Base-by-base conservation (phyloP, 30 jellyfish, hydroid and myxozoan species). In the Clytia hemisphaerica region DNA sequence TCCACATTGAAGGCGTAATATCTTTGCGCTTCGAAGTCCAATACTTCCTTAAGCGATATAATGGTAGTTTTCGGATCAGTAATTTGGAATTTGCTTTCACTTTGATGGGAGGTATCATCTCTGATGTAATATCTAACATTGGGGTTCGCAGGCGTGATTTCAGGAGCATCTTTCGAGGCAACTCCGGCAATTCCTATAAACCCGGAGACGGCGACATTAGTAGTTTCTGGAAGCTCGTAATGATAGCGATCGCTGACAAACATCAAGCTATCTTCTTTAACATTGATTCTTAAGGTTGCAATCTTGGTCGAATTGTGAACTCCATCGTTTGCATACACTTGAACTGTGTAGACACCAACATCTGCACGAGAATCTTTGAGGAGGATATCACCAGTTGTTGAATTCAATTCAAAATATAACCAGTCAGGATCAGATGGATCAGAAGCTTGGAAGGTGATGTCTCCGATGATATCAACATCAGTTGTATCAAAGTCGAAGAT, bases 321-420 rank as follows among this genome's bases (percentile, higher is more conserved):
- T 9, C 30, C 44, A 69, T 69, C 81, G 22, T 30, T 50, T 40
- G 81, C 81, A 21, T 24, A n/a, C 25, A 69, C 53, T 25, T 29
- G 12, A 12, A 69, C 10, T 18, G 12, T 24, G 29, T 16, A 69
- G 15, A 4, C 34, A n/a, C n/a, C n/a, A 2, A 4, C 26, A 29
- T 46, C 76, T 3, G 46, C 4, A 22, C 27, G 27, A 21, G 19
- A 18, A 32, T 69, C 76, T 28, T 45, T 45, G 6, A 27, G 45
- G 18, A 57, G 78, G 27, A 61, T 30, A 1, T 60, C 79, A 4
- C 88, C 96, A 57, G 42, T 69, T 12, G 60, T 29, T 32, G 75
- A 53, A 48, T 77, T 34, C 2, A 69, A 24, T 9, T 45, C 18
- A 1, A 69, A 69, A 7, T 42, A 24, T 0, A 28, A 28, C 81